A percentile compares a stretch with the other conserved stretches of the same genome.
phyloP scores from a whole-genome alignment of 2,113 vertebrate species.

The Hypocryptadius cinnamomeus region DNA sequence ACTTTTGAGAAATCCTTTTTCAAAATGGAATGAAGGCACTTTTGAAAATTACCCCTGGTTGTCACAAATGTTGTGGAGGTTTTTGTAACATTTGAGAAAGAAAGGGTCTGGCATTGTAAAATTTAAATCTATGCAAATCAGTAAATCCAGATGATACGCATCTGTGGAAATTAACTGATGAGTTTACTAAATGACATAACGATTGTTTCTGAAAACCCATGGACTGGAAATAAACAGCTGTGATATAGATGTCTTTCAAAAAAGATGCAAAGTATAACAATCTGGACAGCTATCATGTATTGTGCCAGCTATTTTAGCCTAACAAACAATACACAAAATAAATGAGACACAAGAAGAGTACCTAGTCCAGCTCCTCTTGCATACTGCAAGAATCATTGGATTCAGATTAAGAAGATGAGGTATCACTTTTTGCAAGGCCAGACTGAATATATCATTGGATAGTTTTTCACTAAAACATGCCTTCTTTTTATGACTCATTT shows the following conservation, averaged over 20 bases:
- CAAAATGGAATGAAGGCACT: neutral
- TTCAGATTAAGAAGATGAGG: neutral
- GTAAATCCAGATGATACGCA: slow-evolving; percentile 37
- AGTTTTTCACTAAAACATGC: neutral
- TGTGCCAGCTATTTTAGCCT: neutral
- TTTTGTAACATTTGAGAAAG: neutral
- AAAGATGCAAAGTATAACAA: neutral
- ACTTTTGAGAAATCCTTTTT: neutral
- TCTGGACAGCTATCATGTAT: neutral
- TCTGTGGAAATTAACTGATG: slow-evolving; percentile 43
- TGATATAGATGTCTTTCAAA: neutral
- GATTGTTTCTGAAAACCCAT: slow-evolving; percentile 34
- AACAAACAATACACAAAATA: neutral
- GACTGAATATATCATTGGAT: neutral
- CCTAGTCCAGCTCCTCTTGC: neutral
- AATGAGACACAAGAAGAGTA: neutral
- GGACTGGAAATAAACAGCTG: slow-evolving; percentile 50
- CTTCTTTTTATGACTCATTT: neutral
- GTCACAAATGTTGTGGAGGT: neutral
- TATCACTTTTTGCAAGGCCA: neutral
- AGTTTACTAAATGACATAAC: slow-evolving; percentile 40
- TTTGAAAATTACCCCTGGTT: neutral
- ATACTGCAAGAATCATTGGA: neutral
- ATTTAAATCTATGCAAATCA: neutral
- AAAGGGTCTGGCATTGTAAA: neutral